phyloP scores from a whole-genome alignment of 2,113 vertebrate species.

The Polypterus senegalus region DNA sequence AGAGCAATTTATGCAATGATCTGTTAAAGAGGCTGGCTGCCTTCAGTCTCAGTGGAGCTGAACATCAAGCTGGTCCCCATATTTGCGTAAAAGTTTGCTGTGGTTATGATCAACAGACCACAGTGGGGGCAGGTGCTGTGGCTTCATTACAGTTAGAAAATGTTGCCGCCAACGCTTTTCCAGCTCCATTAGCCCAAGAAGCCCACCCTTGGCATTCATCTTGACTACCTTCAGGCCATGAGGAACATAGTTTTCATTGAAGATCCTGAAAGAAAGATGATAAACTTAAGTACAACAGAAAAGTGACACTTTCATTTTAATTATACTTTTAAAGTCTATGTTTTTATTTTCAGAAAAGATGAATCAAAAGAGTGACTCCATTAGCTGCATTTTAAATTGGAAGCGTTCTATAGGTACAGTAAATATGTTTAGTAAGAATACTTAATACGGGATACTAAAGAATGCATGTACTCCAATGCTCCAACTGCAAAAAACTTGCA shows the following conservation, averaged over 20 bases:
- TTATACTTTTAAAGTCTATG: too few relatives aligned
- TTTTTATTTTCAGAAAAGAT: too few relatives aligned
- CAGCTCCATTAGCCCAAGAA: constrained; percentile 76
- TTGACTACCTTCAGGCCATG: constrained; percentile 91
- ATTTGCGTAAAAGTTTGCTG: constrained; percentile 77
- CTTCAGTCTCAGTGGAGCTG: constrained; percentile 44
- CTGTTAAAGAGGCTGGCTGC: too few relatives aligned
- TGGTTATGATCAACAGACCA: constrained; percentile 93
- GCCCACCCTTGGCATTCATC: constrained; percentile 52
- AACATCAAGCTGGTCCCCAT: constrained; percentile 67
- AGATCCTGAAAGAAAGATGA: constrained; percentile 56
- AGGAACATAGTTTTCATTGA: constrained; percentile 73
- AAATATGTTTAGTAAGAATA: too few relatives aligned
- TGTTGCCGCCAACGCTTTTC: constrained; percentile 90
- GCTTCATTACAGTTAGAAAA: constrained; percentile 81
- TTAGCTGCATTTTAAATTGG: too few relatives aligned
- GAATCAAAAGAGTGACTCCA: too few relatives aligned
- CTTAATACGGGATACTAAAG: too few relatives aligned
- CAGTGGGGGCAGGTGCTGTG: constrained; percentile 72
- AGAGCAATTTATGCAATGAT: too few relatives aligned
- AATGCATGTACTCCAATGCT: too few relatives aligned
- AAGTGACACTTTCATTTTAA: too few relatives aligned
- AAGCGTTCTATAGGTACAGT: too few relatives aligned
- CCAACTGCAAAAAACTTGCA: too few relatives aligned
- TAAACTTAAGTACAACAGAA: not conserved